phyloP scores from a whole-genome alignment of 2,113 vertebrate genomes.

The Saiga tatarica region DNA sequence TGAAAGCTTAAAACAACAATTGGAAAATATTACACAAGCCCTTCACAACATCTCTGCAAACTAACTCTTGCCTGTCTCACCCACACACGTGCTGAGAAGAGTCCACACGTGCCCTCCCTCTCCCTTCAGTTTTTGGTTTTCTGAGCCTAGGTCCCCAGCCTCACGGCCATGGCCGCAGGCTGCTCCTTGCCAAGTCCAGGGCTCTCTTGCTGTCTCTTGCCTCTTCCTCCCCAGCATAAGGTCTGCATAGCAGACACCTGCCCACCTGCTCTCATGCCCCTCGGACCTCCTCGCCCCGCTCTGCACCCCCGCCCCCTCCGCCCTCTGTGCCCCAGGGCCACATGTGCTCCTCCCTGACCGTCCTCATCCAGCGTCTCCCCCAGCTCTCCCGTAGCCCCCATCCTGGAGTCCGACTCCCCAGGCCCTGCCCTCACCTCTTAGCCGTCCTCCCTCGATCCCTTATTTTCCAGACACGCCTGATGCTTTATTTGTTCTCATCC shows the following conservation, averaged over 20 bases:
- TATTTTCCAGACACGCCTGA: not conserved
- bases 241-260: fast-evolving
- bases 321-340: fast-evolving
- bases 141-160: not conserved
- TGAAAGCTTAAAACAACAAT: not conserved
- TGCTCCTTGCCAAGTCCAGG: not conserved
- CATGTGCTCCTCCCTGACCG: not conserved
- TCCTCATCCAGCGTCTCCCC: not conserved
- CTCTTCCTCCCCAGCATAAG: not conserved
- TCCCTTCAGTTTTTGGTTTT: not conserved
- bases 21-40: not conserved
- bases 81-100: not conserved
- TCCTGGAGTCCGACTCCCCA: not conserved
- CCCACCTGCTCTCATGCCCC: not conserved
- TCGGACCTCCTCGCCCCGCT: fast-evolving
- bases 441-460: not conserved
- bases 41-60: not conserved
- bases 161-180: fast-evolving
- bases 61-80: not conserved
- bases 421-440: not conserved
- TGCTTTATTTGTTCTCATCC: not conserved
- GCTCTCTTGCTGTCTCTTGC: not conserved
- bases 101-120: not conserved
- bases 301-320: not conserved
- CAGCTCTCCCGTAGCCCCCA: not conserved